These are phyloP conservation scores for Pocota personata DNA, from an alignment of 2,888 invertebrate species.

Conservation along the genomic window DNA sequence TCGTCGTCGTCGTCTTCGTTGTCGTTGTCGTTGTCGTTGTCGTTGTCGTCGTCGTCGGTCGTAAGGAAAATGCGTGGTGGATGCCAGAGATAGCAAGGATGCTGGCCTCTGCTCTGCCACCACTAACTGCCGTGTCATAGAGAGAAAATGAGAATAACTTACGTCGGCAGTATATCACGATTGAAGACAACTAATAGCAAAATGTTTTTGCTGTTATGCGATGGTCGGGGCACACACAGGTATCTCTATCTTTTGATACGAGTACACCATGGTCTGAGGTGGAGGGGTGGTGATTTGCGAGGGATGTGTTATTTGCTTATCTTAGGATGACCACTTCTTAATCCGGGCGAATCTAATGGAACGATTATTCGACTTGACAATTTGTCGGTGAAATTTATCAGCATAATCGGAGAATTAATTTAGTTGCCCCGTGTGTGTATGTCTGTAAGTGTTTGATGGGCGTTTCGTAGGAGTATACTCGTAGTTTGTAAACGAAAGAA, in stretches of 20 bases:
- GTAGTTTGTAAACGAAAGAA: background rate
- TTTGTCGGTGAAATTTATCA: constrained; percentile 71
- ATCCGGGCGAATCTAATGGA: constrained; percentile 56
- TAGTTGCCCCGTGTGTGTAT: constrained; percentile 25
- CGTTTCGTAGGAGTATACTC: background rate
- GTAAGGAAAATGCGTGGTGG: constrained; percentile 28
- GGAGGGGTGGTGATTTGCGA: constrained; percentile 21
- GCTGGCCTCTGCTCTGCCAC: constrained; percentile 20
- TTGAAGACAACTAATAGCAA: constrained; percentile 71
- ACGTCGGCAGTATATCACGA: constrained; percentile 72
- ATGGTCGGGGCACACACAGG: constrained; percentile 5
- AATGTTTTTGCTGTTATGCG: constrained; percentile 58
- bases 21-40: constrained; percentile 26
- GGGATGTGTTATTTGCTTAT: constrained; percentile 58
- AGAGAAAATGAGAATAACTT: constrained; percentile 63
- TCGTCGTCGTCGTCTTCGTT: background rate
- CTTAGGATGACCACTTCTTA: constrained; percentile 63
- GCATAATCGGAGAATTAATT: constrained; percentile 70
- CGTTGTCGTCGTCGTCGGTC: background rate
- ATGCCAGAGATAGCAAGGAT: constrained; percentile 33
- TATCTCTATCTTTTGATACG: background rate
- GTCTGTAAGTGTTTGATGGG: constrained; percentile 34
- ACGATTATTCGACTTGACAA: constrained; percentile 72
- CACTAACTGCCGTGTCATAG: constrained; percentile 18
- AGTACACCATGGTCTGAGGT: no score